phyloP scores from a whole-genome alignment of 2,888 invertebrate genomes.

The Gandaritis pyraliata region DNA sequence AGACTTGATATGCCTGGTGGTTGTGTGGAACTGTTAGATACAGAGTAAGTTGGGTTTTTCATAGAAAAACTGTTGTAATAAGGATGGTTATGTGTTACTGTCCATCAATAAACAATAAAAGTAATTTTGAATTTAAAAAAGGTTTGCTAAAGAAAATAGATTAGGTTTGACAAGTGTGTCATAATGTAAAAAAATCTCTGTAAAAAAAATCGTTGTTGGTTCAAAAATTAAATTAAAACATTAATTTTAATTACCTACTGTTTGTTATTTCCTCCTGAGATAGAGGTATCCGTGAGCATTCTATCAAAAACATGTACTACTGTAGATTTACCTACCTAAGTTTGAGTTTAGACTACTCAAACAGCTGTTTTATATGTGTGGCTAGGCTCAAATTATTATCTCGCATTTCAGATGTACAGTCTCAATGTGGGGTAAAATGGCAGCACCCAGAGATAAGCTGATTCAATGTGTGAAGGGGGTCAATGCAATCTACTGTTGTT shows the following conservation, averaged over 20 bases:
- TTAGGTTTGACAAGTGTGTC: no score
- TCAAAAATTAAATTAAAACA: no score
- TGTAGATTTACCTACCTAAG: neutral
- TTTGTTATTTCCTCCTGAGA: no score
- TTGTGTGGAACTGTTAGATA: constrained; percentile 84
- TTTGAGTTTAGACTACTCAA: constrained; percentile 20
- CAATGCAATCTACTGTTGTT: constrained; percentile 91
- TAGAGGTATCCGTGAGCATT: no score
- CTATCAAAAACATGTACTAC: no score
- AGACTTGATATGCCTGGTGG: constrained; percentile 85
- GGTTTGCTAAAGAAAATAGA: no score
- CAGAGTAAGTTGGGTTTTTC: constrained; percentile 80
- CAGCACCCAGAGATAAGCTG: constrained; percentile 88
- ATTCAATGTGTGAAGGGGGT: constrained; percentile 88
- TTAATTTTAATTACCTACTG: no score
- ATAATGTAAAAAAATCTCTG: no score
- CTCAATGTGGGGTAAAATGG: constrained; percentile 84
- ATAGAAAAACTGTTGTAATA: constrained; percentile 2
- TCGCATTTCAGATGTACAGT: constrained; percentile 72
- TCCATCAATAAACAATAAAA: no score
- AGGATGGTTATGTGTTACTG: no score
- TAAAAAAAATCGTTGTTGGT: no score
- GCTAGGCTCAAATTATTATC: neutral
- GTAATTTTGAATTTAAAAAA: no score
- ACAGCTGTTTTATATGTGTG: neutral